phyloP scores from a whole-genome alignment of 2,888 invertebrate species.

The Ormyrus labotus region DNA sequence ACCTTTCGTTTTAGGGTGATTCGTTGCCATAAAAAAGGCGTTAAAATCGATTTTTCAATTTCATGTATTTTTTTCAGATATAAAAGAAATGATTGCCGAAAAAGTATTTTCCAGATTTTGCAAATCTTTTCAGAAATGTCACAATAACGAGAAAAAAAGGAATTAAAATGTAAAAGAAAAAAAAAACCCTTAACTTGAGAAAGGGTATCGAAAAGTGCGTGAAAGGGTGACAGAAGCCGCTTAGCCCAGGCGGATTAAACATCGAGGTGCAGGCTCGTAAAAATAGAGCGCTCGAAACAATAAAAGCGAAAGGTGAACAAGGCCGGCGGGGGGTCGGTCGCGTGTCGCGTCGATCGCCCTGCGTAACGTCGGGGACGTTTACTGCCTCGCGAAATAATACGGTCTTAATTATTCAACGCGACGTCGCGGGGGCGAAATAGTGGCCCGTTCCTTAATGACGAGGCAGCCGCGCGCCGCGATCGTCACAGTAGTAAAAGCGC shows the following conservation, averaged over 20 bases:
- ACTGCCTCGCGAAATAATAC: conserved; percentile 59
- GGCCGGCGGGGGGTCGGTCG: conserved; percentile 7
- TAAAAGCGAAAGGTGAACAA: conserved; percentile 3
- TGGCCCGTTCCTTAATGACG: not conserved
- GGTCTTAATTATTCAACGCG: conserved; percentile 62
- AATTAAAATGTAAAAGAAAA: too few species aligned
- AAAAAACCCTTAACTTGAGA: too few species aligned
- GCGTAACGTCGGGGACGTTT: conserved; percentile 23
- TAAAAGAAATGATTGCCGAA: too few species aligned
- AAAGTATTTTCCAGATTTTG: too few species aligned
- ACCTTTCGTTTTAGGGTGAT: too few species aligned
- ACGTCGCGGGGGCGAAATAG: conserved; percentile 18
- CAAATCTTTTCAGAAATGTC: too few species aligned
- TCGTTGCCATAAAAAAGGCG: too few species aligned
- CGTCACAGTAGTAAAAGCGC: conserved; percentile 48
- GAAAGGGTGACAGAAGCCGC: not conserved
- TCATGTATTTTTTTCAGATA: too few species aligned
- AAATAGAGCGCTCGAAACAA: conserved; percentile 20
- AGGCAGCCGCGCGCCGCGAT: conserved; percentile 33
- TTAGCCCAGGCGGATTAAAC: not conserved
- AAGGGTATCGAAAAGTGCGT: not conserved
- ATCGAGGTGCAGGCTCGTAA: conserved; percentile 8
- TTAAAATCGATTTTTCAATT: too few species aligned
- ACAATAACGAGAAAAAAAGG: too few species aligned
- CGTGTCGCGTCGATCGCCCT: not conserved